phyloP scores from a whole-genome alignment of 2,113 vertebrate species.

The Polypterus bichir region DNA sequence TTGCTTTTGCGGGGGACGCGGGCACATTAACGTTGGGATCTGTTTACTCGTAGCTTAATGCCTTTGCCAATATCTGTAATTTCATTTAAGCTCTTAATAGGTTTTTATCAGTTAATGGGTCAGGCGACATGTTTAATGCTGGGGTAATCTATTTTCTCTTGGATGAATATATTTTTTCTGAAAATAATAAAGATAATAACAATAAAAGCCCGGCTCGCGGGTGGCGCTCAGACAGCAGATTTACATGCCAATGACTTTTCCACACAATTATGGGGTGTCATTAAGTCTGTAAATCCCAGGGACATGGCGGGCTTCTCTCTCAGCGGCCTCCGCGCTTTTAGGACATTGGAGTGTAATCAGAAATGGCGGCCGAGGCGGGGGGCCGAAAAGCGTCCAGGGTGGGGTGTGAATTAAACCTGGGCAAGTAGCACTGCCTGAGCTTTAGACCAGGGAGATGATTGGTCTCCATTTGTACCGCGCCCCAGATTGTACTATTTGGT shows the following conservation, averaged over 20 bases:
- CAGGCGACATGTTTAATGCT: constrained; percentile 35
- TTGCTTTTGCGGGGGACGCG: no score
- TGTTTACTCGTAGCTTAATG: constrained; percentile 9
- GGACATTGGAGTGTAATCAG: no score
- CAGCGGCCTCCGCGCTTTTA: no score
- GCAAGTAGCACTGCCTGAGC: no score
- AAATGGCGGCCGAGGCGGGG: no score
- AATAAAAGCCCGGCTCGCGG: constrained; percentile 35
- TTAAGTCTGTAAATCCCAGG: constrained; percentile 1
- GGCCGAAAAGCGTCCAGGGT: no score
- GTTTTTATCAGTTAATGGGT: constrained; percentile 48
- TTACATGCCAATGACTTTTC: constrained; percentile 36
- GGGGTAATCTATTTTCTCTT: constrained; percentile 39
- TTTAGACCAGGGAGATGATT: no score
- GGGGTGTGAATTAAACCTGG: no score
- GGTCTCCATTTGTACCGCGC: no score
- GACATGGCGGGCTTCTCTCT: no score
- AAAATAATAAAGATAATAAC: constrained; percentile 31
- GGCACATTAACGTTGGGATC: no score
- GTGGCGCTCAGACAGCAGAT: constrained; percentile 34
- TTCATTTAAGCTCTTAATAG: constrained; percentile 47
- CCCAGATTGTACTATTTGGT: no score
- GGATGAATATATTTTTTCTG: constrained; percentile 23
- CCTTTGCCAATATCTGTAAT: constrained; percentile 35
- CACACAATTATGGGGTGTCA: constrained; percentile 30